Conservation (phyloP, 2,113 vertebrate species). For the Pangasianodon gigas region DNA sequence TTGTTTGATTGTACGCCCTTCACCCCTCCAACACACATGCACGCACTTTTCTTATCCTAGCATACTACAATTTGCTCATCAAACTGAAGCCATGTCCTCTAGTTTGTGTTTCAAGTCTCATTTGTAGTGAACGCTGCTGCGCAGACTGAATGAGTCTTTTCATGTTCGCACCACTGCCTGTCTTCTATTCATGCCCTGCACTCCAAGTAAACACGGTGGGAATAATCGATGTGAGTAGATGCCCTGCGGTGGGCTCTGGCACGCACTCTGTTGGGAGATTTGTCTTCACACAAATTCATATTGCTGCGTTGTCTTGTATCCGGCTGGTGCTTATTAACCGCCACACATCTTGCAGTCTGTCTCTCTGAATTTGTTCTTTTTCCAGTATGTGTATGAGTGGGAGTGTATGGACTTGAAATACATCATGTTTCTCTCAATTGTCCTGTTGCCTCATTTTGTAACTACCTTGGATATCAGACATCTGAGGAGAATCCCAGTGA, state of each 20-base stretch:
- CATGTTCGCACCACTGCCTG: conserved; percentile 7
- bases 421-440: not conserved
- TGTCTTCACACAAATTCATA: conserved; percentile 10
- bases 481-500: not conserved
- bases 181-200: conserved; percentile 19
- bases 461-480: not conserved
- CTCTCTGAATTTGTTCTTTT: not conserved
- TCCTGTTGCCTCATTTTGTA: conserved; percentile 5
- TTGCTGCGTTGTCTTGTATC: not conserved
- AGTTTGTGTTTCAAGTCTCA: not conserved
- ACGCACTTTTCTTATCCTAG: not conserved
- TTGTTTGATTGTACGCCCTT: not conserved
- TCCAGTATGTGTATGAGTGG: not conserved
- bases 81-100: conserved; percentile 21
- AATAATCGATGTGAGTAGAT: not conserved
- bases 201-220: not conserved
- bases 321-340: not conserved
- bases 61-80: not conserved
- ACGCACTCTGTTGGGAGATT: not conserved
- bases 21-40: not conserved
- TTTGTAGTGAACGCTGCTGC: not conserved
- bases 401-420: conserved; percentile 1
- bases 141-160: conserved; percentile 15
- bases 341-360: not conserved
- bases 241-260: conserved; percentile 14